Evolutionary conservation across 2,797 vertebrate species (phyloP).

Genomic region (Leptoclinus maculatus): DNA sequence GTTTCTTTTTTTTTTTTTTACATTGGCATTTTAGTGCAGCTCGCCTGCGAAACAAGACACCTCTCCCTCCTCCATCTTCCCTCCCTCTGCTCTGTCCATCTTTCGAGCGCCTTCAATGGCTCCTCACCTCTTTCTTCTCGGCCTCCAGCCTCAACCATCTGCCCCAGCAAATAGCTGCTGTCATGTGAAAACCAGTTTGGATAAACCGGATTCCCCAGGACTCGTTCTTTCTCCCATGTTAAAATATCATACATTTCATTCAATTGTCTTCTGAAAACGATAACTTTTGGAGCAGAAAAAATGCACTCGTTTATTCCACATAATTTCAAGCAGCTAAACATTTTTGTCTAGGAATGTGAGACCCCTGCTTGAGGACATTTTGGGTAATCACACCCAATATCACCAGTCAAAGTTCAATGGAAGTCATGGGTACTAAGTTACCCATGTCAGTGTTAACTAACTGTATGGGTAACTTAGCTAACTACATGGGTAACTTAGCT

Average conservation of each 20-base stretch:
- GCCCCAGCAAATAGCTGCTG: constrained; percentile 41
- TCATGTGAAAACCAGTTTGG: constrained; percentile 33
- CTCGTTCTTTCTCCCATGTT: not conserved
- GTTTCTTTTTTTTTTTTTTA: constrained; percentile 20
- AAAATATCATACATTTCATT: constrained; percentile 2
- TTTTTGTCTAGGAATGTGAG: not conserved
- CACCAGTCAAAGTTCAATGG: not conserved
- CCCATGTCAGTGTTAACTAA: too few species aligned
- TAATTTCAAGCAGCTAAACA: not conserved
- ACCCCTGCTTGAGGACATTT: not conserved
- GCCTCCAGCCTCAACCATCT: constrained; percentile 54
- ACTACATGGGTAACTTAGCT: not conserved
- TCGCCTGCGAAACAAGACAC: constrained; percentile 48
- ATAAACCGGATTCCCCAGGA: constrained; percentile 16
- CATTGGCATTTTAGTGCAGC: constrained; percentile 45
- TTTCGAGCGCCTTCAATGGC: constrained; percentile 31
- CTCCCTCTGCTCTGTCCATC: constrained; percentile 35
- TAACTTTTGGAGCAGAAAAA: not conserved
- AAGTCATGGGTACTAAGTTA: not conserved
- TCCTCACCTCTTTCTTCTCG: constrained; percentile 47
- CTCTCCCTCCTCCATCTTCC: constrained; percentile 51
- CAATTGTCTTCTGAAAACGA: not conserved
- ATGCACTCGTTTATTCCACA: not conserved
- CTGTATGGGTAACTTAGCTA: too few species aligned
- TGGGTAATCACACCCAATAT: not conserved